A percentile compares a stretch with the other conserved stretches of the same genome.
Conservation (phyloP, 1,140 invertebrate species). For the Chironomus tepperi region DNA sequence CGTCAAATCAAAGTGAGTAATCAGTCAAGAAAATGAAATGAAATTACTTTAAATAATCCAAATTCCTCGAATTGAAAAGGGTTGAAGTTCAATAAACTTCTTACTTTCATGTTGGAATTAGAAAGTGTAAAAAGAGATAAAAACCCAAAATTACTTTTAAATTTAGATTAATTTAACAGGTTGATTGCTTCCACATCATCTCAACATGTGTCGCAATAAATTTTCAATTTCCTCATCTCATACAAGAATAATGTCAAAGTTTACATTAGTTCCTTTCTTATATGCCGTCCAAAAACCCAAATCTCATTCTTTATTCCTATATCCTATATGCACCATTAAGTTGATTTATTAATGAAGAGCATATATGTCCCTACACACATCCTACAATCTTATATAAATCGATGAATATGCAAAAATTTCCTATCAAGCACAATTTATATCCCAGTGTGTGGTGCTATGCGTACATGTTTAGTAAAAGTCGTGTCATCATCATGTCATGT, state of each 20-base stretch:
- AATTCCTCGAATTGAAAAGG: too few relatives aligned
- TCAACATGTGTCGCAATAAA: constrained; percentile 7
- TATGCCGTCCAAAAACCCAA: background rate
- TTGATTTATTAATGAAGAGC: background rate
- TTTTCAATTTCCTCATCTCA: background rate
- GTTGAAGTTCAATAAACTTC: background rate
- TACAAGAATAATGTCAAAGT: background rate
- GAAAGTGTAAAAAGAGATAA: background rate
- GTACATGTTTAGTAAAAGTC: background rate
- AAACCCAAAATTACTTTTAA: background rate
- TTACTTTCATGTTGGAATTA: background rate
- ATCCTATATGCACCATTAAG: constrained; percentile 12
- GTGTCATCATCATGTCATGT: background rate
- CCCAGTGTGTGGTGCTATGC: background rate
- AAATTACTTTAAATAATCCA: background rate
- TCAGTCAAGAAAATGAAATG: background rate
- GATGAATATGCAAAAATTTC: background rate
- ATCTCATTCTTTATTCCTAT: background rate
- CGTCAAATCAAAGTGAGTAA: background rate
- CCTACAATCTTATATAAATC: background rate
- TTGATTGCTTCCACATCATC: constrained; percentile 8
- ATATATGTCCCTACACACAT: background rate
- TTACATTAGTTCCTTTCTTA: background rate
- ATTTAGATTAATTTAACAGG: constrained; percentile 3
- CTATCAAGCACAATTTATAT: background rate